phyloP scores from a whole-genome alignment of 2,797 vertebrate genomes.

The Acrossocheilus fasciatus region DNA sequence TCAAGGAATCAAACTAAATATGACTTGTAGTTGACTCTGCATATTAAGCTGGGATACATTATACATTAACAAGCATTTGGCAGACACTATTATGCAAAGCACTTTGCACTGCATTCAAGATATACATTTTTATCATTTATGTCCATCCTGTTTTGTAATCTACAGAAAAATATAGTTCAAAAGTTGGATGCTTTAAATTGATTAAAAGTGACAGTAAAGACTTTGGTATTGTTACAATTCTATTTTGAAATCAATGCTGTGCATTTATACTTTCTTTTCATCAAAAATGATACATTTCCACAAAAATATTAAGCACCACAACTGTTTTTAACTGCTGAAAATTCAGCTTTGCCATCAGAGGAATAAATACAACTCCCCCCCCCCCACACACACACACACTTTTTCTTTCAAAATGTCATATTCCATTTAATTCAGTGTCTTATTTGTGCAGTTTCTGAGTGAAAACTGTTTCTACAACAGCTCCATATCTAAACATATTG shows the following conservation, averaged over 20 bases:
- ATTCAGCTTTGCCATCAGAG: no score
- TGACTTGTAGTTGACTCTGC: neutral
- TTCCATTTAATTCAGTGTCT: no score
- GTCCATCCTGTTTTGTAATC: neutral
- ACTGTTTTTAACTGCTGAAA: neutral
- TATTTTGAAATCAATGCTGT: neutral
- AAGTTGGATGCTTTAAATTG: neutral
- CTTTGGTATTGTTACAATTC: neutral
- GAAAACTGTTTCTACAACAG: no score
- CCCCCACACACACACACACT: no score
- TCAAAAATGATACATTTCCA: neutral
- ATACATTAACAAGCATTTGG: neutral
- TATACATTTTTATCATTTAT: neutral
- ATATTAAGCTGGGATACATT: neutral
- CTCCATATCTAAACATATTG: no score
- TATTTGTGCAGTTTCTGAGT: no score
- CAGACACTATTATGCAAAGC: neutral
- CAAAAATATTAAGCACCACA: neutral
- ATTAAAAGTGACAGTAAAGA: neutral
- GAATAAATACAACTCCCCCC: no score
- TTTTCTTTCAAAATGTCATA: no score
- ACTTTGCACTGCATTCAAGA: constrained; percentile 1
- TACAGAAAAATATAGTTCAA: neutral
- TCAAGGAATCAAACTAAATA: neutral
- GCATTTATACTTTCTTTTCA: no score